Percentiles rank a stretch among this genome's conserved stretches.
phyloP scores from a whole-genome alignment of 1,140 invertebrate species.

The Bombus superbus region DNA sequence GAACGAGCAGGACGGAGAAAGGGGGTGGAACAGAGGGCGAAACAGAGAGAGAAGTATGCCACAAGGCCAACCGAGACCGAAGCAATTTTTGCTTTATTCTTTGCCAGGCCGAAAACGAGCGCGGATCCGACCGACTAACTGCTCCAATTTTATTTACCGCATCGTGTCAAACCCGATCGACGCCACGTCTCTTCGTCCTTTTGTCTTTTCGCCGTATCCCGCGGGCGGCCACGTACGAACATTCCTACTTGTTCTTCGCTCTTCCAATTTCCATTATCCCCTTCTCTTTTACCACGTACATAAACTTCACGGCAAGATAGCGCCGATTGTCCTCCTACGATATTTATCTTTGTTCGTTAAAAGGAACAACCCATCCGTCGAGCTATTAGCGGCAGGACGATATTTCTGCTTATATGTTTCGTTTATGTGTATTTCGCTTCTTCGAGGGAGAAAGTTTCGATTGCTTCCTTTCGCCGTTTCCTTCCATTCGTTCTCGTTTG shows the following conservation, averaged over 20 bases:
- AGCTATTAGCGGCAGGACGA: neutral
- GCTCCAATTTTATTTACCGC: conserved; percentile 69
- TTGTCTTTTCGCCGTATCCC: neutral
- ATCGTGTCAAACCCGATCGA: conserved; percentile 28
- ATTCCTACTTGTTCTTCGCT: neutral
- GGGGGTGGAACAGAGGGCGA: conserved; percentile 51
- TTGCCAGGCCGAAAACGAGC: conserved; percentile 56
- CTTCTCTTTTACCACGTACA: too few species aligned
- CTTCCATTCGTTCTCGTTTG: too few species aligned
- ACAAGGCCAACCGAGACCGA: conserved; percentile 76
- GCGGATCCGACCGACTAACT: conserved; percentile 66
- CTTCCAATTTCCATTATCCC: neutral
- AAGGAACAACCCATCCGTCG: neutral
- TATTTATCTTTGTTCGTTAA: conserved; percentile 17
- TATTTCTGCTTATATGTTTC: neutral
- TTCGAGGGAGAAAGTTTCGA: neutral
- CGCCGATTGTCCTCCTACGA: neutral
- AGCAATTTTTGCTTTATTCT: conserved; percentile 72
- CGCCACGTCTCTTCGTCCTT: neutral
- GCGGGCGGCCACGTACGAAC: neutral
- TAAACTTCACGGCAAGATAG: neutral
- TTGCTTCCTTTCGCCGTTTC: neutral
- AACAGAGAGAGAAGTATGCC: conserved; percentile 70
- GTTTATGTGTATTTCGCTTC: too few species aligned
- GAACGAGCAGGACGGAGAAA: conserved; percentile 32